Evolutionary conservation across 2,797 vertebrate species (phyloP), one percentile per base, ranked within the genome.

Genomic region (Sebastes aleutianus): DNA sequence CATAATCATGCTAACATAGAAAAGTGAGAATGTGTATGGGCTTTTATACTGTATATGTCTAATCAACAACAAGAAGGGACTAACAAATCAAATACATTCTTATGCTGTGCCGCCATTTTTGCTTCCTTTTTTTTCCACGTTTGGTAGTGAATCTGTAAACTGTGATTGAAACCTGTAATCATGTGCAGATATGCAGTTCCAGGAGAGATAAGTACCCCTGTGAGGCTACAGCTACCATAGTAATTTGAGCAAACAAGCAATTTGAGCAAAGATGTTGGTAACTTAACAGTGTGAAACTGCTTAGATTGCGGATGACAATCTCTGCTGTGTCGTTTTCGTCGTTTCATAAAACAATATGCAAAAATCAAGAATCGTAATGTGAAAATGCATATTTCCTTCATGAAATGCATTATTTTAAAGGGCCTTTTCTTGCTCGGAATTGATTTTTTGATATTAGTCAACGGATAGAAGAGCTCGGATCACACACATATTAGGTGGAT

Each of bases 141-240:
- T 29, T 69, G 14, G 7, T 65, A 80, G 66, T 72, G 63, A 83
- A 85, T 88, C 56, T 32, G 63, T 73, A 86, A 88, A 80, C 34
- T 68, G 70, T 76, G 72, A 86, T 79, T 84, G 80, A 83, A 90
- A 90, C 83, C 85, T 85, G 79, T 89, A 88, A 92, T 93, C 75
- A 85, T 82, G 83, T 70, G 36, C 64, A 72, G 71, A 85, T 77
- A 78, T 78, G 68, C 62, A 66, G 32, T 84, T 89, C 80, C 67
- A 79, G 72, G 57, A 29, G 74, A 80, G 74, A 85, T 83, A 85
- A 90, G 78, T 69, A 74, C 24, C 68, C 74, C 74, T 79, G 31
- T 74, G 67, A 80, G 69, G 65, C 31, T 43, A 70, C 70, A 77
- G 78, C 72, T 65, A 75, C 75, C 56, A 81, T 66, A 83, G 85